Evolutionary conservation across 2,113 vertebrate genomes (phyloP).

Genomic region (Limnothrissa miodon): DNA sequence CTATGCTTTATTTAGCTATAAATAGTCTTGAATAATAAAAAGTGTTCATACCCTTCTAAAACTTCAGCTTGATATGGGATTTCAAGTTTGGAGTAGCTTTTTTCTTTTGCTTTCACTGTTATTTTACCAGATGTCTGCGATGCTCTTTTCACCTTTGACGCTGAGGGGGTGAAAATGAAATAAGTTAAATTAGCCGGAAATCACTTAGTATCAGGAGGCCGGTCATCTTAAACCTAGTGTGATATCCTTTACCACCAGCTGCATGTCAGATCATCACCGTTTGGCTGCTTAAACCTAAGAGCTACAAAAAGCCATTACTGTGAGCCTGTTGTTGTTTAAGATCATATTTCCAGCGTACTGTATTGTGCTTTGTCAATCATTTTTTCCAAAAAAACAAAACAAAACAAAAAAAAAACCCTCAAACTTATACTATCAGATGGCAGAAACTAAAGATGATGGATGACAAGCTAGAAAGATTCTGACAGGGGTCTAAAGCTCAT

Average conservation of each 20-base stretch:
- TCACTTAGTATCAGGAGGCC: background rate
- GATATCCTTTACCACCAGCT: background rate
- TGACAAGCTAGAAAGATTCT: background rate
- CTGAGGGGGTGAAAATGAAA: conserved; percentile 63
- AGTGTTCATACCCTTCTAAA: conserved; percentile 87
- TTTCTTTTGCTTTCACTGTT: conserved; percentile 98
- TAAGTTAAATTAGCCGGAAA: background rate
- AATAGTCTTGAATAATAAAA: background rate
- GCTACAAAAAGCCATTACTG: background rate
- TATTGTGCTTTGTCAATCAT: background rate
- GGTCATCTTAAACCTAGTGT: background rate
- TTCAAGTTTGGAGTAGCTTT: conserved; percentile 98
- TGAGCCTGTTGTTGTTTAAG: background rate
- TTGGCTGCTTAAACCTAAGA: background rate
- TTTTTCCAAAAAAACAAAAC: background rate
- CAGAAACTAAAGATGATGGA: background rate
- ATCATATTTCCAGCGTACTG: background rate
- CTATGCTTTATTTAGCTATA: too few species aligned
- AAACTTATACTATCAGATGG: background rate
- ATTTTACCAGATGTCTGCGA: conserved; percentile 96
- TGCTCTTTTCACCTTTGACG: conserved; percentile 91
- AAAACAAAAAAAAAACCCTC: background rate
- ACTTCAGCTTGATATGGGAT: conserved; percentile 98
- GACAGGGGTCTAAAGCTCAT: background rate
- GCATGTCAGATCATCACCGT: background rate